Percentiles rank a stretch among this genome's conserved stretches.
Conservation (phyloP, 2,113 vertebrate species). For the human region GRCh38 chr2:51845001-51845500, state of each 20-base stretch:
- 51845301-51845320: neutral
- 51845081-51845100: neutral
- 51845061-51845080: neutral
- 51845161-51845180: neutral
- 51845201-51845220: neutral
- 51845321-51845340: neutral
- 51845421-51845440: neutral
- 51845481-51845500: neutral
- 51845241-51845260: neutral
- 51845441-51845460: neutral
- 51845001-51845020: neutral
- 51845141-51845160: neutral
- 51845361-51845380: neutral
- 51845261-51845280: neutral
- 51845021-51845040: neutral
- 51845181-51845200: neutral
- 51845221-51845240: neutral
- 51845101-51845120: neutral
- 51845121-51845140: neutral
- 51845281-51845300: neutral
- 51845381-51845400: neutral
- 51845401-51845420: accelerated
- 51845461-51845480: neutral
- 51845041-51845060: neutral
- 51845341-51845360: neutral